Percentiles rank a stretch among this genome's conserved stretches.
These are phyloP conservation scores for Rhopalosiphum maidis DNA, from an alignment of 1,140 invertebrate species.

Conservation along the genomic window DNA sequence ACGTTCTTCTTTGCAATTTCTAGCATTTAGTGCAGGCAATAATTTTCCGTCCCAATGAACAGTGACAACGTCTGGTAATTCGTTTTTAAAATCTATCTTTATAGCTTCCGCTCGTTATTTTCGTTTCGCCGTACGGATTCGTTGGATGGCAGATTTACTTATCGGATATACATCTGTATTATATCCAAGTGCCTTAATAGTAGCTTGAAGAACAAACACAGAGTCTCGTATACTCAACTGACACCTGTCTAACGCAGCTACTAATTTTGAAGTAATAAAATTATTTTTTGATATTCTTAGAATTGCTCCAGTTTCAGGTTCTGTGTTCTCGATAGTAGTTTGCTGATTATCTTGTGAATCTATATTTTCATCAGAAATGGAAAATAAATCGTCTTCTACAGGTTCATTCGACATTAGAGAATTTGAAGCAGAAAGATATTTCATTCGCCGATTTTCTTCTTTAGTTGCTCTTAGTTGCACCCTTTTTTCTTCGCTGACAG, in stretches of 20 bases:
- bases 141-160: constrained; percentile 4
- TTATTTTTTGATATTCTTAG: constrained; percentile 2
- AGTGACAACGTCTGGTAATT: neutral
- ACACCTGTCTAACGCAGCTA: constrained; percentile 8
- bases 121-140: neutral
- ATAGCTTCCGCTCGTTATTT: neutral
- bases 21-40: neutral
- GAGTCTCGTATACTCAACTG: neutral
- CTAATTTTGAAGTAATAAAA: constrained; percentile 25
- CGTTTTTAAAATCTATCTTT: constrained; percentile 6
- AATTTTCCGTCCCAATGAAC: neutral
- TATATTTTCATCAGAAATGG: neutral
- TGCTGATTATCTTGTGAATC: constrained; percentile 4
- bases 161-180: neutral
- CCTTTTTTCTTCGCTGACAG: constrained; percentile 24
- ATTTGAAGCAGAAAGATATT: neutral
- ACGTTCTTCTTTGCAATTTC: constrained; percentile 14
- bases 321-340: neutral
- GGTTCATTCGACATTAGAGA: too few species aligned
- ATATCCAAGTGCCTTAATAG: constrained; percentile 1
- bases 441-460: constrained; percentile 17
- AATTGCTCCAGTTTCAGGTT: neutral
- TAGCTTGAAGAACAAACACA: neutral
- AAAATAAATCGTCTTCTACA: neutral
- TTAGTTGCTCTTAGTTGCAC: neutral